Conservation (phyloP, 92 coral and sea anemone genomes). For the Isaurus tuberculatus region DNA sequence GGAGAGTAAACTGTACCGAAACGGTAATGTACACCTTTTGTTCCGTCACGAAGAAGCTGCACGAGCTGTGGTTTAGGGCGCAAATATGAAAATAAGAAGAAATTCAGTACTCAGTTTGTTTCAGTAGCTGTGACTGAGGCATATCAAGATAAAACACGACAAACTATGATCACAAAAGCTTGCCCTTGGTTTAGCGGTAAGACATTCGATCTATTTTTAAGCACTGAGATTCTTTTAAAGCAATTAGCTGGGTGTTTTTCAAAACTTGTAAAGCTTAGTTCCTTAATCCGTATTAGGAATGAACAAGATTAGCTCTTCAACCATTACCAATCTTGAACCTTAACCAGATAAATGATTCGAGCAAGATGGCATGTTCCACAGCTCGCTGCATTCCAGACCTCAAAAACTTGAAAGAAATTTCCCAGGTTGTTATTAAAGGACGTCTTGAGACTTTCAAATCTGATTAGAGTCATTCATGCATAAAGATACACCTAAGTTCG, state of each 20-base stretch:
- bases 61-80: no score
- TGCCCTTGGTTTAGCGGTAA: conserved; percentile 11
- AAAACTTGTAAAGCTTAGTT: conserved; percentile 7
- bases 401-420: conserved; percentile 37
- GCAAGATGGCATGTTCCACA: conserved; percentile 21
- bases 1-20: no score
- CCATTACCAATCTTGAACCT: conserved; percentile 14
- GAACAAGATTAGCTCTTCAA: conserved; percentile 3
- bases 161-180: not conserved
- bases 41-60: no score
- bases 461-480: not conserved
- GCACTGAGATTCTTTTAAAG: conserved; percentile 13
- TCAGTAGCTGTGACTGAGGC: not conserved
- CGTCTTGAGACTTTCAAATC: not conserved
- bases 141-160: not conserved
- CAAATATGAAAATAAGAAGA: no score
- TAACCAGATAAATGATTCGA: not conserved
- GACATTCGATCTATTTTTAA: not conserved
- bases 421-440: not conserved
- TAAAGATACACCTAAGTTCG: not conserved
- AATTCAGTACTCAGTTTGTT: no score
- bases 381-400: conserved; percentile 23
- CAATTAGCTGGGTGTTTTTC: conserved; percentile 32
- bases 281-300: conserved; percentile 39
- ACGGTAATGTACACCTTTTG: no score